Conservation (phyloP, 2,113 vertebrate genomes). For the Vulpes ferrilata region DNA sequence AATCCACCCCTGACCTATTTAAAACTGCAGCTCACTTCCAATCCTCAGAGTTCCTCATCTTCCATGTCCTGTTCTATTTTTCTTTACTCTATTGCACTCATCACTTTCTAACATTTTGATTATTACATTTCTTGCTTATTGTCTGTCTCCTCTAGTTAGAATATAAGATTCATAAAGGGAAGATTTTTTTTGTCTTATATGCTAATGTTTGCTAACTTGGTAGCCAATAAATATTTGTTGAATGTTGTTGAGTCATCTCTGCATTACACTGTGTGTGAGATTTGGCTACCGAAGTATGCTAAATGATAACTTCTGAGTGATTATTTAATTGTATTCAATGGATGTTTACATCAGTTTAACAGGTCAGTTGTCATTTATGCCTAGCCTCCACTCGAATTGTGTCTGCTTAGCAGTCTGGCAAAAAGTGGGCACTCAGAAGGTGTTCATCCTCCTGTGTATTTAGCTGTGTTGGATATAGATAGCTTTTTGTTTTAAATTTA, state of each 20-base stretch:
- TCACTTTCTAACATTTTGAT: background rate
- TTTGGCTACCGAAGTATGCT: background rate
- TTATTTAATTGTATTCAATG: constrained; percentile 19
- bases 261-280: background rate
- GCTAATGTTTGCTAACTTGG: background rate
- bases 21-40: background rate
- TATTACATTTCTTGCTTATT: background rate
- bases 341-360: background rate
- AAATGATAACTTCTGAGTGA: background rate
- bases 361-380: background rate
- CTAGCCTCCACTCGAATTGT: background rate
- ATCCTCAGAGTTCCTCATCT: background rate
- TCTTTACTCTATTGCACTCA: background rate
- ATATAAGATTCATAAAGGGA: background rate
- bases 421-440: background rate
- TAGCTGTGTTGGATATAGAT: background rate
- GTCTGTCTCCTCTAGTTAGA: background rate
- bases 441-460: background rate
- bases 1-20: background rate
- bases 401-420: constrained; percentile 32
- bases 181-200: background rate
- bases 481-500: background rate
- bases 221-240: constrained; percentile 25
- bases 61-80: background rate
- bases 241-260: constrained; percentile 52